A percentile compares a stretch with the other conserved stretches of the same genome.
Conservation (phyloP, 2,888 invertebrate species). For the Trachelus troglodyta region DNA sequence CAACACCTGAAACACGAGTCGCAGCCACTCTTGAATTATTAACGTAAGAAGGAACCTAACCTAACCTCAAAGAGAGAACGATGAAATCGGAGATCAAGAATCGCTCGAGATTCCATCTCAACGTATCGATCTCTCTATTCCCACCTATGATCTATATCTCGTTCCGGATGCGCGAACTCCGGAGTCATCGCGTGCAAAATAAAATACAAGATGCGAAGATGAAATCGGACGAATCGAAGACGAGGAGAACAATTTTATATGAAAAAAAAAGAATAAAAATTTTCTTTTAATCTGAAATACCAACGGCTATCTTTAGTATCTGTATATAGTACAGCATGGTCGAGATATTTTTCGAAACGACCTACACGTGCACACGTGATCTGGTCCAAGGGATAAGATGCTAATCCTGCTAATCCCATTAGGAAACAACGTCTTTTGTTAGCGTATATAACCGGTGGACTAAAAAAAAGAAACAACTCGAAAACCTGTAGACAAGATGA, state of each 20-base stretch:
- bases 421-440: conserved; percentile 41
- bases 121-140: conserved; percentile 13
- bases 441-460: conserved; percentile 39
- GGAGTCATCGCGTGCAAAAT: too few relatives aligned
- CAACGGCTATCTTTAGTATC: too few relatives aligned
- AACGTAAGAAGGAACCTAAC: conserved; percentile 36
- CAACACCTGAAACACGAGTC: conserved; percentile 32
- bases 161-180: neutral
- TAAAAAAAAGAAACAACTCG: conserved; percentile 35
- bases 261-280: too few relatives aligned
- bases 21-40: conserved; percentile 38
- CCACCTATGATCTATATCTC: neutral
- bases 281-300: too few relatives aligned
- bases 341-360: too few relatives aligned
- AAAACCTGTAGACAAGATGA: conserved; percentile 38
- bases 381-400: conserved; percentile 24
- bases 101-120: conserved; percentile 38
- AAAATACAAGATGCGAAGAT: too few relatives aligned
- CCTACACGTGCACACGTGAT: neutral
- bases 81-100: conserved; percentile 46
- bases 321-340: neutral
- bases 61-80: conserved; percentile 35
- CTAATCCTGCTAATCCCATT: conserved; percentile 54
- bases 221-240: too few relatives aligned
- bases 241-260: too few relatives aligned